These are phyloP conservation scores for Pterois miles DNA, from an alignment of 2,797 vertebrate genomes.

Conservation along the genomic window DNA sequence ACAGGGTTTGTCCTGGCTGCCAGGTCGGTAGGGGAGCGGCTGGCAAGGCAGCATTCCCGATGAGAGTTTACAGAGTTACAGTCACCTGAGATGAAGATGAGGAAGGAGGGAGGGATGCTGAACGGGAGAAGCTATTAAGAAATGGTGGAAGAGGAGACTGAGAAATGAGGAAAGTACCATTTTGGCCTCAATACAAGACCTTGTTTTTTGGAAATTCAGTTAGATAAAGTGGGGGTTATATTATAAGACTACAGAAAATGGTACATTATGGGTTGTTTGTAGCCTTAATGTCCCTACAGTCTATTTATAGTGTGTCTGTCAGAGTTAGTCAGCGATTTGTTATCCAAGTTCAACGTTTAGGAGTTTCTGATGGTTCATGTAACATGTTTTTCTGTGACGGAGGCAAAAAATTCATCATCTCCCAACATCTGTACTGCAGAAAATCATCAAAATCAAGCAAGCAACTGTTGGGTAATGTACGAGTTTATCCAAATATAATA, in stretches of 20 bases:
- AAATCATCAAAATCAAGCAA: background rate
- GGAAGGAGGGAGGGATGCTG: background rate
- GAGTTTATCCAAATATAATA: too few species aligned
- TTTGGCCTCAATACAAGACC: background rate
- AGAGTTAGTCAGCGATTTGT: too few species aligned
- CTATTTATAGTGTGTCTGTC: too few species aligned
- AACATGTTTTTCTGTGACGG: background rate
- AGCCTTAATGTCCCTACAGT: background rate
- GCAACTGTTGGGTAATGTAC: too few species aligned
- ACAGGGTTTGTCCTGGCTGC: slow-evolving; percentile 65
- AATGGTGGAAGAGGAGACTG: background rate
- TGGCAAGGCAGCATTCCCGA: slow-evolving; percentile 33
- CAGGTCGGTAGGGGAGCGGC: background rate
- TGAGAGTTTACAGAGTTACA: slow-evolving; percentile 52
- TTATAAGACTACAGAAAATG: background rate
- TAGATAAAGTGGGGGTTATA: background rate
- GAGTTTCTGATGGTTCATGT: slow-evolving; percentile 2
- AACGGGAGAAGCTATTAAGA: background rate
- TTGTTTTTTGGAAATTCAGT: background rate
- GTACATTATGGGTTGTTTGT: background rate
- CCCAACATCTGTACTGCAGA: background rate
- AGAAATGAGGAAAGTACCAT: background rate
- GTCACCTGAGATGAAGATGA: slow-evolving; percentile 41
- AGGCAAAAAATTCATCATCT: background rate
- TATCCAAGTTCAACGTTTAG: background rate